Percentiles rank a stretch among this genome's conserved stretches.
These are phyloP conservation scores for Encarsia formosa DNA, from an alignment of 2,888 invertebrate species.

Conservation along the genomic window DNA sequence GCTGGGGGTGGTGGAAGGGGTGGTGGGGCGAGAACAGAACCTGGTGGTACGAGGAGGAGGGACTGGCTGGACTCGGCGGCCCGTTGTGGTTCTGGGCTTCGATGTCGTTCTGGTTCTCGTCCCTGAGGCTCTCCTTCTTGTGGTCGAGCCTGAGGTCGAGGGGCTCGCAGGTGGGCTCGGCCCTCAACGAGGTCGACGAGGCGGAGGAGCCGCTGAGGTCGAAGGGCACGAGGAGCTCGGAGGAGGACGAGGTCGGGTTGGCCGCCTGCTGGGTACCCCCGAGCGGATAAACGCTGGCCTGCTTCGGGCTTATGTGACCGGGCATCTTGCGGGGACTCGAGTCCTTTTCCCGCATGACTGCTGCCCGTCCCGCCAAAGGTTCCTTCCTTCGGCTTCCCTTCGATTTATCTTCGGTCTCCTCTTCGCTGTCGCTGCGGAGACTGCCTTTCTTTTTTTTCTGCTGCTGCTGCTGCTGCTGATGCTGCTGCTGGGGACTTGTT, in stretches of 20 bases:
- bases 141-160: conserved; percentile 83
- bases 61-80: conserved; percentile 11
- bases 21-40: conserved; percentile 56
- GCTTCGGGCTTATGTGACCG: conserved; percentile 67
- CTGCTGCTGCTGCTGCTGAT: too few species aligned
- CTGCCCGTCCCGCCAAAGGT: too few species aligned
- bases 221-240: conserved; percentile 61
- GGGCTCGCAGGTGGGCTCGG: conserved; percentile 66
- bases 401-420: too few species aligned
- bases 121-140: conserved; percentile 73
- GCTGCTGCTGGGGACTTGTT: conserved; percentile 44
- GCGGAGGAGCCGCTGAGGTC: conserved; percentile 56
- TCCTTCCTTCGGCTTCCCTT: too few species aligned
- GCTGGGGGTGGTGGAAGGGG: conserved; percentile 52
- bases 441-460: too few species aligned
- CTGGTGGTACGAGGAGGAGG: conserved; percentile 43
- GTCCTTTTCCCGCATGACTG: conserved; percentile 88
- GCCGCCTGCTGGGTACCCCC: conserved; percentile 50
- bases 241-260: conserved; percentile 13
- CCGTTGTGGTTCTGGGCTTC: conserved; percentile 46
- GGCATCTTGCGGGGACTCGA: conserved; percentile 86
- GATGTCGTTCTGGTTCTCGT: conserved; percentile 83
- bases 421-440: too few species aligned
- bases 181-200: conserved; percentile 37
- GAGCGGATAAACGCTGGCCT: conserved; percentile 69